Base-by-base conservation (phyloP, 1,140 invertebrate genomes). In the Trypoxylus dichotomus region DNA sequence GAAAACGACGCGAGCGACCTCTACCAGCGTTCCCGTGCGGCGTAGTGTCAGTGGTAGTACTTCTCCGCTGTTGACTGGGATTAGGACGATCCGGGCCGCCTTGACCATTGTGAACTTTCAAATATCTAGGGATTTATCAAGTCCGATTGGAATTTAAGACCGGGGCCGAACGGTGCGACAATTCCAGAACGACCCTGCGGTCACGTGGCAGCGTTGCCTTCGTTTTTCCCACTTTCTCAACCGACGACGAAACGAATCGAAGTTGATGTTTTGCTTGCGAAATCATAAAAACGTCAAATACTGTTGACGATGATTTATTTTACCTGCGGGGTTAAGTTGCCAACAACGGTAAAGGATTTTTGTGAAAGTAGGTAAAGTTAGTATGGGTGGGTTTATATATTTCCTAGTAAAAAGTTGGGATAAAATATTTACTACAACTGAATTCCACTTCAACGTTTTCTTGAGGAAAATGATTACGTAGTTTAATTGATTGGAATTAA, bases 121-220 rank as follows among this genome's bases (percentile, higher is more conserved):
- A 74, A 74, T 74, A 74, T 74, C 72, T 42, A 15, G 72, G 29
- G 72, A 74, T 74, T 74, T 74, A 74, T 74, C 72, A 74, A 74
- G 29, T 74, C 72, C 32, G 72, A 74, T 74, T 74, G 72, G 72
- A 74, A 37, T 74, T 74, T 74, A 41, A 74, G 72, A 71, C 3
- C 60, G 24, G 21, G 27, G 21, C 24, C 11, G 60, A 27, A 68
- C 47, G 47, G 60, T 11, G 60, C 24, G 60, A 68, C 60, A 24
- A 68, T 27, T 68, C 13, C 24, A 68, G 60, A n/a, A 27, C 24
- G 24, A 68, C 27, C 24, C 60, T 29, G 21, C 60, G 8, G 21
- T 29, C 8, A 68, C 7, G 21, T 6, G 60, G 15, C 21, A 11
- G 27, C 60, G 1, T 68, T 29, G 19, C 60, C 11, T 68, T 29